Base-by-base conservation (phyloP, 2,888 invertebrate species). In the Lasioglossum pauxillum region DNA sequence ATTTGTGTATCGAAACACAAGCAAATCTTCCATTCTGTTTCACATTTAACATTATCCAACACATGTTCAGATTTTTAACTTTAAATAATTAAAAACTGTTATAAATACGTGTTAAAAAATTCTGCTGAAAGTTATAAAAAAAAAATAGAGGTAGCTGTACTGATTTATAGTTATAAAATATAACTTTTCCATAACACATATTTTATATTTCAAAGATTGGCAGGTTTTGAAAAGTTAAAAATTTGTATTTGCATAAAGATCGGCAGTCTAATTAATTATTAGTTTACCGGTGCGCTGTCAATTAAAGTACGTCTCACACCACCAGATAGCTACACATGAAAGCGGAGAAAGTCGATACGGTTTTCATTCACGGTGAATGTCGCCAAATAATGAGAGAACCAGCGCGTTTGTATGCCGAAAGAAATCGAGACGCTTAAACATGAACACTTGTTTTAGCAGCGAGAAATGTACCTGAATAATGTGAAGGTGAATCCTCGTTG, bases 261-360 rank as follows among this genome's bases (percentile, higher is more conserved):
- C 27, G 16, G 27, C 60, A 27, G 60, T n/a, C n/a, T 10, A 53
- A 60, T 60, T 60, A 14, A 60, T 60, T 60, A 27, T 60, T 60
- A 27, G 60, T 60, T 60, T 27, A 27, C 60, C 27, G 64, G 31
- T 31, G 31, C 31, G 7, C 64, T 64, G 64, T 31, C 64, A 64
- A 31, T 31, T 64, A 31, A 64, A 64, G 64, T 31, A 19, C 31
- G 31, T 8, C 27, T 16, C 16, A 31, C 64, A 64, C 64, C 5
- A 31, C 64, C 64, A 31, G 31, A 64, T 16, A 14, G 64, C 64
- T 27, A 16, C 16, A 7, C 64, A 31, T 16, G 64, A 64, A 38
- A 35, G 31, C 31, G 64, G 64, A 64, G 64, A 64, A 64, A 64
- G 64, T 64, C 64, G 64, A 31, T 31, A 64, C 31, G 64, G 31